These are phyloP conservation scores for Mesopsocus fuscifrons DNA, from an alignment of 2,888 invertebrate genomes.

Conservation along the genomic window DNA sequence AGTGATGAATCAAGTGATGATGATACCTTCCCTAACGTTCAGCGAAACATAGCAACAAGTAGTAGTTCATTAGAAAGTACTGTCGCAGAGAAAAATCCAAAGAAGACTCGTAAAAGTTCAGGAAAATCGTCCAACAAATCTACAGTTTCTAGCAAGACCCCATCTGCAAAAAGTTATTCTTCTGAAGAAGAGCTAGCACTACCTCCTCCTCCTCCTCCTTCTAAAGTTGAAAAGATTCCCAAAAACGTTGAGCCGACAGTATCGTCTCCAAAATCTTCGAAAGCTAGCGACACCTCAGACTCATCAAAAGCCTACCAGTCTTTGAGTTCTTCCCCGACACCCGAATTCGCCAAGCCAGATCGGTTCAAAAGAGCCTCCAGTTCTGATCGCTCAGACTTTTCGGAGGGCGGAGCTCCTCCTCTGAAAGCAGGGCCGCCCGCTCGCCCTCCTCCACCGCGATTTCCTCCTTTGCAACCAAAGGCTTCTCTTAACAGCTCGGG, in stretches of 20 bases:
- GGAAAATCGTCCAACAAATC: neutral
- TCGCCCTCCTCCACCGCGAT: neutral
- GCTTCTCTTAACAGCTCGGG: constrained; percentile 11
- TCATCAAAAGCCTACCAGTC: neutral
- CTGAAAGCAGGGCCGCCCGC: neutral
- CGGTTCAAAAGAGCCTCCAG: neutral
- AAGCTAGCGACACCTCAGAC: neutral
- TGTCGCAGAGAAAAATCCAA: neutral
- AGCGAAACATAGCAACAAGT: neutral
- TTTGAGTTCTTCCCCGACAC: neutral
- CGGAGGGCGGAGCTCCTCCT: constrained; percentile 11
- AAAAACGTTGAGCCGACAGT: neutral
- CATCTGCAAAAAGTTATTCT: too few relatives aligned
- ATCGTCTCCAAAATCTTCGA: too few relatives aligned
- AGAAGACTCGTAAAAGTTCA: neutral
- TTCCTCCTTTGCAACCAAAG: constrained; percentile 3
- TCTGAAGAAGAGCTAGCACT: too few relatives aligned
- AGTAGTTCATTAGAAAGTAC: neutral
- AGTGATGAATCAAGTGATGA: neutral
- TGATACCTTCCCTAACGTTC: neutral
- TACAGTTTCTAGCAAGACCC: neutral
- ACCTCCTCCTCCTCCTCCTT: neutral
- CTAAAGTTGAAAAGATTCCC: neutral
- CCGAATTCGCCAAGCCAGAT: neutral
- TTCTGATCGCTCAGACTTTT: too few relatives aligned